These are phyloP conservation scores for Artemisiospiza belli DNA, from an alignment of 2,113 vertebrate genomes.

Conservation along the genomic window DNA sequence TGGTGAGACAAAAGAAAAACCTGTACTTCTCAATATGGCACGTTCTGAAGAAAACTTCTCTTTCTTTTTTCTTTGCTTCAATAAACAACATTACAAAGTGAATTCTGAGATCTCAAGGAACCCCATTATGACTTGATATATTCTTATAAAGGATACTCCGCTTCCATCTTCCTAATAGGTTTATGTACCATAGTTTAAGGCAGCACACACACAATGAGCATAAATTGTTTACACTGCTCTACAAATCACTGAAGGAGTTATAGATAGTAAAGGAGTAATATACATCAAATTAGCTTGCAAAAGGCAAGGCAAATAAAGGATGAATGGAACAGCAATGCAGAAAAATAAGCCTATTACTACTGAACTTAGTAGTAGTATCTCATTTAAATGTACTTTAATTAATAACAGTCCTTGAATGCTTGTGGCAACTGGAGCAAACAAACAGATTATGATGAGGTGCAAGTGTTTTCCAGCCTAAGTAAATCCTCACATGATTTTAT, in stretches of 20 bases:
- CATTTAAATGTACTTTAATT: background rate
- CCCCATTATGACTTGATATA: background rate
- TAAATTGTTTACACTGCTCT: background rate
- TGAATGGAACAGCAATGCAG: background rate
- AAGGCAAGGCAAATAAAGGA: background rate
- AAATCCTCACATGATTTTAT: background rate
- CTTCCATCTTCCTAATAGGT: background rate
- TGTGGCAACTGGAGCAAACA: background rate
- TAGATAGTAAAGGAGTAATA: background rate
- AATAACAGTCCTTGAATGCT: background rate
- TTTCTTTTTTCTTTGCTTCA: background rate
- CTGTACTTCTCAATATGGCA: background rate
- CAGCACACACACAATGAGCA: fast-evolving
- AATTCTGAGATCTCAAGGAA: background rate
- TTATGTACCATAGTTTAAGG: background rate
- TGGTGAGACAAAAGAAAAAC: background rate
- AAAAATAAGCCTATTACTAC: background rate
- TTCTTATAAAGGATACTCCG: background rate
- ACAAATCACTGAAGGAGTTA: background rate
- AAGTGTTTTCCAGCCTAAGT: background rate
- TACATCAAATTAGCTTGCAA: background rate
- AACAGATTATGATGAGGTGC: background rate
- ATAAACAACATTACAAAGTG: background rate
- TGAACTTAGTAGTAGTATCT: background rate
- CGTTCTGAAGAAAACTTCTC: background rate